Conservation (phyloP, 1,140 invertebrate species). For the Laodelphax striatellus region DNA sequence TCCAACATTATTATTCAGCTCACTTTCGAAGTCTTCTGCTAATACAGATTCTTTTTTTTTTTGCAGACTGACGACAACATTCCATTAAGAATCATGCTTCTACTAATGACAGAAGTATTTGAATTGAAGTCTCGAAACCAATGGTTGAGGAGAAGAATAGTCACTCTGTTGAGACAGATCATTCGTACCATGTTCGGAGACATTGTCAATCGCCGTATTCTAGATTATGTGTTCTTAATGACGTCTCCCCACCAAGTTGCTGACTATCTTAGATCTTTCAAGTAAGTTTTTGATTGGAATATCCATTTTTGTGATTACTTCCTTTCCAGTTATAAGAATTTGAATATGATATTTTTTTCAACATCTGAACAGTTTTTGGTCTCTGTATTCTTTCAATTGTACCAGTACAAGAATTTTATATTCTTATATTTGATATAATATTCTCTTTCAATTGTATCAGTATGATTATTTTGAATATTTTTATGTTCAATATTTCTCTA, state of each 20-base stretch:
- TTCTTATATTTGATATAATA: no score
- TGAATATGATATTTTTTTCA: no score
- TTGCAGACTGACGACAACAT: constrained; percentile 66
- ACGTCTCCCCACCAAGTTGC: constrained; percentile 84
- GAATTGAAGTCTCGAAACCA: constrained; percentile 77
- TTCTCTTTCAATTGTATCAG: no score
- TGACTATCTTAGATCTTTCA: constrained; percentile 75
- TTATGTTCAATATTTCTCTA: no score
- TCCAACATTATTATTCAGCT: no score
- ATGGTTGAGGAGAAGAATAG: constrained; percentile 73
- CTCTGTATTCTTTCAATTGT: no score
- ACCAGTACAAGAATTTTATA: no score
- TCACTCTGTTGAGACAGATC: constrained; percentile 64
- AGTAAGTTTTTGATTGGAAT: constrained; percentile 43
- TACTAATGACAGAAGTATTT: constrained; percentile 86
- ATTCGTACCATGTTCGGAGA: constrained; percentile 72
- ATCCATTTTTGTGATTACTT: background rate
- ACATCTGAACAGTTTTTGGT: no score
- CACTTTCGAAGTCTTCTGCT: no score
- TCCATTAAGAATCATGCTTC: constrained; percentile 71
- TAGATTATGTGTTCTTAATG: constrained; percentile 80
- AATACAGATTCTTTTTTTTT: constrained; percentile 5
- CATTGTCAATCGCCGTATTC: constrained; percentile 78
- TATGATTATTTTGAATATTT: no score
- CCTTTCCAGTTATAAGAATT: background rate